Base-by-base conservation (phyloP, 2,888 invertebrate genomes). In the Allacma fusca region DNA sequence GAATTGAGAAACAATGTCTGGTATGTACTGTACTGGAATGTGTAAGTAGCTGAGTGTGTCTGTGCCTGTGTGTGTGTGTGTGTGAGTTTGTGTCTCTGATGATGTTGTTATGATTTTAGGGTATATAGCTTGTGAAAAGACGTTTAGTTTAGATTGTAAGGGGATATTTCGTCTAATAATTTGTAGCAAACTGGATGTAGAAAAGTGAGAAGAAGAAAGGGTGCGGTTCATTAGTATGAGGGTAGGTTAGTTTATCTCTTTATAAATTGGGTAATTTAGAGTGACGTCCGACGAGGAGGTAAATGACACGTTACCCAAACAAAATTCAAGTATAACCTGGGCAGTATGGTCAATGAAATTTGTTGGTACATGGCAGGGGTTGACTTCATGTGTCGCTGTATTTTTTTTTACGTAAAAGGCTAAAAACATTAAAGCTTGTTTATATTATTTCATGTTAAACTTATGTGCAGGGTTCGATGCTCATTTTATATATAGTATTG, bases 201-300 rank as follows among this genome's bases (percentile, higher is more conserved):
- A n/a, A 70, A 16, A 44, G 26, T 50, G 28, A 43, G 50, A 44
- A 70, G 44, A 43, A 62, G 62, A 50, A 50, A 40, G 77, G 77
- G 77, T 77, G 77, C 72, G 77, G 77, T 65, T 77, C 77, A 73
- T 72, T 77, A 77, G 68, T 74, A 78, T 78, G 68, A 69, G 74
- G 77, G 69, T 78, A 78, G 78, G 78, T 78, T 77, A 77, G 65
- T 62, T 44, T 72, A 77, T 57, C 23, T 71, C 43, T 40, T 43
- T 62, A 67, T 43, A 71, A 75, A 75, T 57, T 75, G 67, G 67
- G 19, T 68, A 75, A 75, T 71, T 71, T 75, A 68, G 50, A 57
- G 34, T 76, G 76, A 68, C 76, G 76, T 76, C 34, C 69, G 50
- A 67, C 34, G 64, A 64, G 64, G 64, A 70, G 76, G 70, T 76